Conservation (phyloP, 2,113 vertebrate genomes). For the Vanacampus margaritifer region DNA sequence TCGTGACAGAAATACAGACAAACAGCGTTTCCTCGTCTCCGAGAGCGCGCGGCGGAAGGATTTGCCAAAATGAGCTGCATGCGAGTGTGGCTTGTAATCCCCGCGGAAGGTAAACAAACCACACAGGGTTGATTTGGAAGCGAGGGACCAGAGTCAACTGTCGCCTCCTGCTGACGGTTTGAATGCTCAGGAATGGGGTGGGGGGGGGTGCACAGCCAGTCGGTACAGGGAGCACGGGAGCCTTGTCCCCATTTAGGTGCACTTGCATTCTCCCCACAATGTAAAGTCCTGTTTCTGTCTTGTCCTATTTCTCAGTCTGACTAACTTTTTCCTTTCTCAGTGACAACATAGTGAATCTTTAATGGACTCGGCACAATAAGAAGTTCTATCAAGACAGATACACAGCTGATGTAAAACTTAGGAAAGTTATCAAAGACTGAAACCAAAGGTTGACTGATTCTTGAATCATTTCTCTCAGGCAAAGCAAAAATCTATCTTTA, state of each 20-base stretch:
- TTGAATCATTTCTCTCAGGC: background rate
- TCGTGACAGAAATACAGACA: conserved; percentile 30
- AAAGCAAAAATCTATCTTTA: background rate
- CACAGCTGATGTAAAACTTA: background rate
- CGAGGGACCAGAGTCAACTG: conserved; percentile 38
- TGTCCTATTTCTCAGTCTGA: conserved; percentile 49
- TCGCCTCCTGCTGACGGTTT: conserved; percentile 50
- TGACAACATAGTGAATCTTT: conserved; percentile 57
- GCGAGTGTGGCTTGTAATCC: conserved; percentile 48
- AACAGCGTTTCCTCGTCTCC: conserved; percentile 31
- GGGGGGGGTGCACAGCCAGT: conserved; percentile 45
- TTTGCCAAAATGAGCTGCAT: conserved; percentile 49
- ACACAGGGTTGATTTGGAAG: conserved; percentile 42
- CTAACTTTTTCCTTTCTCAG: conserved; percentile 29
- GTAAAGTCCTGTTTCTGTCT: conserved; percentile 34
- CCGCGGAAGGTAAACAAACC: conserved; percentile 56
- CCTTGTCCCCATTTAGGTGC: conserved; percentile 39
- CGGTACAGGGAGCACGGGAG: conserved; percentile 43
- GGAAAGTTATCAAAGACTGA: background rate
- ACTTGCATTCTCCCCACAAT: conserved; percentile 28
- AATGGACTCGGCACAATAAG: conserved; percentile 36
- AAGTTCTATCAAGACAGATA: background rate
- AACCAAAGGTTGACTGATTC: background rate
- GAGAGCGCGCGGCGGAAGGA: conserved; percentile 25
- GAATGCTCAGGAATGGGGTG: conserved; percentile 42